Conservation (phyloP, 64 coral and sea anemone genomes). For the Montipora sp. region DNA sequence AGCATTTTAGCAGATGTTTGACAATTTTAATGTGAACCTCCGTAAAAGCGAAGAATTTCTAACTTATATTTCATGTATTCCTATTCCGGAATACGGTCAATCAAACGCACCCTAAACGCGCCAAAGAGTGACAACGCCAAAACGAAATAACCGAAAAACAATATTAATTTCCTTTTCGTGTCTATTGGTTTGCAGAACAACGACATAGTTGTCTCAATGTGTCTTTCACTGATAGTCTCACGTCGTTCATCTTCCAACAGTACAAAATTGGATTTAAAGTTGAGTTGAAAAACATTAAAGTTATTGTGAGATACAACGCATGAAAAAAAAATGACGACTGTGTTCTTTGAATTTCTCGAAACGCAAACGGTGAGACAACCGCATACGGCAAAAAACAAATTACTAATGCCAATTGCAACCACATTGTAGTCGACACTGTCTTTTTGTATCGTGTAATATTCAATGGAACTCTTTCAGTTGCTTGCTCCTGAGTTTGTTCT, state of each 20-base stretch:
- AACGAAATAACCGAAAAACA: no score
- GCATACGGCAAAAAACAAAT: background rate
- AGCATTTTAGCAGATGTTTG: no score
- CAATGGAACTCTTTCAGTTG: background rate
- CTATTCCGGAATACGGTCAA: no score
- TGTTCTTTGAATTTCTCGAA: background rate
- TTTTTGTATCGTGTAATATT: constrained; percentile 8
- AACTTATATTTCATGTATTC: no score
- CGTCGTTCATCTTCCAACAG: background rate
- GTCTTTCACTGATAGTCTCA: background rate
- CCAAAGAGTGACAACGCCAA: no score
- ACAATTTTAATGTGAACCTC: no score
- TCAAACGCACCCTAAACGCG: no score
- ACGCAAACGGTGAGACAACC: background rate
- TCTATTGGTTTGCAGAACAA: no score
- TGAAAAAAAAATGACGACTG: background rate
- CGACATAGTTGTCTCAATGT: background rate
- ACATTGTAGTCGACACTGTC: background rate
- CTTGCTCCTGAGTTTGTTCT: background rate
- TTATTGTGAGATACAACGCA: background rate
- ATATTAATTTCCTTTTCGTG: no score
- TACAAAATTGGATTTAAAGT: background rate
- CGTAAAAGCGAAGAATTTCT: no score
- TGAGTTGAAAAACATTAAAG: background rate
- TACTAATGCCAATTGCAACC: constrained; percentile 3